These are phyloP conservation scores for Neomorphus geoffroyi DNA, from an alignment of 2,797 vertebrate species.

Conservation along the genomic window DNA sequence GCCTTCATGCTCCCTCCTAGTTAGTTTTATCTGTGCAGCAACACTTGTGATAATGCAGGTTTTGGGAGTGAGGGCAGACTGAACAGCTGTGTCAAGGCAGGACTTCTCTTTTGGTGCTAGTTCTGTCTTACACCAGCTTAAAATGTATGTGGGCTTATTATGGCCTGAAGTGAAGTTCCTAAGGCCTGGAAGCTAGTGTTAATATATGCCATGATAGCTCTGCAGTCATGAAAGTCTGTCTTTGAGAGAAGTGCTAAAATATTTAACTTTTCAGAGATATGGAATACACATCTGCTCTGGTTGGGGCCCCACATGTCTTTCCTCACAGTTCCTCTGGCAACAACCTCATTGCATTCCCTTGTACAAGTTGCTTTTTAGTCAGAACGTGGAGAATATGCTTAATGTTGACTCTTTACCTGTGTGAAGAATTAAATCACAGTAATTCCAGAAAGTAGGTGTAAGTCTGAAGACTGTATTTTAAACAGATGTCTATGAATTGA, in stretches of 20 bases:
- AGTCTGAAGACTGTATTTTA: neutral
- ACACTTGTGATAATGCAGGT: accelerated
- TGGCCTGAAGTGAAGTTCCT: neutral
- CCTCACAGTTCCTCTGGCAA: neutral
- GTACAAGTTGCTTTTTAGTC: neutral
- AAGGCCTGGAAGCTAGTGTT: neutral
- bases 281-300: neutral
- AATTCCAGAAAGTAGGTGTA: neutral
- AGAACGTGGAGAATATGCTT: neutral
- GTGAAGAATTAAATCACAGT: neutral
- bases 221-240: neutral
- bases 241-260: neutral
- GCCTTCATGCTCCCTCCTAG: neutral
- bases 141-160: neutral
- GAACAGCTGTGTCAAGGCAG: neutral
- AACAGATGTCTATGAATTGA: neutral
- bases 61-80: neutral
- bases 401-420: neutral
- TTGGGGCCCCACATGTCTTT: neutral
- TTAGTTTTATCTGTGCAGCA: neutral
- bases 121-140: neutral
- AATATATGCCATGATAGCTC: neutral
- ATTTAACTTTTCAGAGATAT: neutral
- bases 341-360: neutral
- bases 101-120: neutral